Evolutionary conservation across 1,140 invertebrate species (phyloP).

Genomic region (Bombus turneri): DNA sequence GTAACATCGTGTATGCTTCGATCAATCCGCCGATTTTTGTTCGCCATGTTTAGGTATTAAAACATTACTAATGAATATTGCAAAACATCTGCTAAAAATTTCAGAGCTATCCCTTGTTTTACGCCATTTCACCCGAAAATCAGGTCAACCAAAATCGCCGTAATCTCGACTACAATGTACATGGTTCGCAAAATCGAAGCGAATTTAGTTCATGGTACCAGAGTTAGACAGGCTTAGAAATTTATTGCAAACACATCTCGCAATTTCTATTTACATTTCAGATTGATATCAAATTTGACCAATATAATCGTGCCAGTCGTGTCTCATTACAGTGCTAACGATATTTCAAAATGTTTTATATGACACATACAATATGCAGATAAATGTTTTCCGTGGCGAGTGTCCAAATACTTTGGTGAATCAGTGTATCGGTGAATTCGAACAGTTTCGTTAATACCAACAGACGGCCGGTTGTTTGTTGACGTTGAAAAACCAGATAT

Average conservation of each 20-base stretch:
- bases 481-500: background rate
- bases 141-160: background rate
- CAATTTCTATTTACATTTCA: no score
- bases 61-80: background rate
- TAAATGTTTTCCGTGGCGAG: background rate
- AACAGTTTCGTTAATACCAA: conserved; percentile 25
- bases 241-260: no score
- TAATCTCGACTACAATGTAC: background rate
- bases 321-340: no score
- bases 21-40: background rate
- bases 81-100: background rate
- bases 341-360: no score
- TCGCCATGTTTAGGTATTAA: background rate
- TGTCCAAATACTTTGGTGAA: background rate
- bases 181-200: background rate
- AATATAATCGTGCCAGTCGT: no score
- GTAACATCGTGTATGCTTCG: background rate
- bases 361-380: no score
- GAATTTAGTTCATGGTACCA: background rate
- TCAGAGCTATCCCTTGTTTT: background rate
- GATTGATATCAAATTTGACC: no score
- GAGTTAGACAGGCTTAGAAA: background rate
- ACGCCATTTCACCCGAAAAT: background rate
- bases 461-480: no score
- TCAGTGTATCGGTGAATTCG: background rate